These are phyloP conservation scores for Rhingia campestris DNA, from an alignment of 2,888 invertebrate genomes.

Conservation along the genomic window DNA sequence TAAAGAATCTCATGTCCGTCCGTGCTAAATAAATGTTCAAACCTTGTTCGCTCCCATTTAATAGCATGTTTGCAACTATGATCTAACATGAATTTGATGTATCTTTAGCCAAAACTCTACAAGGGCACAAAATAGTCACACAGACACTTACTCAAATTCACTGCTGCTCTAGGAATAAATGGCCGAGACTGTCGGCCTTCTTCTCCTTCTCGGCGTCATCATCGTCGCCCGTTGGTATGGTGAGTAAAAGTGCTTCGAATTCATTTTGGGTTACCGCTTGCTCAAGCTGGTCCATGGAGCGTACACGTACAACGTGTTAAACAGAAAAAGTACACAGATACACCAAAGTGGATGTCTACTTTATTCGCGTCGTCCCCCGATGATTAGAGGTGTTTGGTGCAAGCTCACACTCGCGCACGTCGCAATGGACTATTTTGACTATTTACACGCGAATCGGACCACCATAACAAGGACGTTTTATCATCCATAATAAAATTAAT, in stretches of 20 bases:
- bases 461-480: slow-evolving; percentile 79
- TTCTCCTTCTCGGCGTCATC: slow-evolving; percentile 16
- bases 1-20: slow-evolving; percentile 73
- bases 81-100: slow-evolving; percentile 74
- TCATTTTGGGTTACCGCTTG: slow-evolving; percentile 74
- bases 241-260: slow-evolving; percentile 75
- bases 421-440: slow-evolving; percentile 68
- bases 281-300: slow-evolving; percentile 63
- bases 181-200: slow-evolving; percentile 9
- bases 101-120: slow-evolving; percentile 73
- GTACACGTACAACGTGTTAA: slow-evolving; percentile 80
- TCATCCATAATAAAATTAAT: slow-evolving; percentile 81
- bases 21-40: slow-evolving; percentile 75
- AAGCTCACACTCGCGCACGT: slow-evolving; percentile 33
- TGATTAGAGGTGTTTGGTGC: slow-evolving; percentile 64
- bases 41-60: slow-evolving; percentile 74
- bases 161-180: slow-evolving; percentile 60
- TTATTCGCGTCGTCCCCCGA: slow-evolving; percentile 66
- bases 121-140: slow-evolving; percentile 71
- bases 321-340: slow-evolving; percentile 77
- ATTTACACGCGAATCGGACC: slow-evolving; percentile 73
- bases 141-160: slow-evolving; percentile 58
- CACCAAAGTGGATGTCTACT: slow-evolving; percentile 71
- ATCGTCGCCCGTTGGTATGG: background rate
- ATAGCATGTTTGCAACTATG: slow-evolving; percentile 74